Percentiles rank a stretch among this genome's conserved stretches.
Evolutionary conservation across 2,888 invertebrate genomes (phyloP).

Genomic region (Pheosia gnoma): DNA sequence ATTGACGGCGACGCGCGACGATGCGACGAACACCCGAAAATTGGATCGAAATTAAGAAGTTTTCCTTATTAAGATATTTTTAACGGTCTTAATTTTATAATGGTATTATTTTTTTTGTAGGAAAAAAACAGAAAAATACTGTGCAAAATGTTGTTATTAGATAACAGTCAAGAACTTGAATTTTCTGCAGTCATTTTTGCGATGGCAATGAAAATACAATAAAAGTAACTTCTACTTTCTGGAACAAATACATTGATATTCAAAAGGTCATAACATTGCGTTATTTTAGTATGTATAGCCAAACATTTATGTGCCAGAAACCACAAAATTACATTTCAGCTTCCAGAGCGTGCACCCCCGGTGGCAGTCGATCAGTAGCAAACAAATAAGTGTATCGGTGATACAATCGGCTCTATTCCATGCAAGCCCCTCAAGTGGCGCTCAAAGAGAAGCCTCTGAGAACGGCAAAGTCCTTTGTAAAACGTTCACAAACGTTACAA

Average conservation of each 20-base stretch:
- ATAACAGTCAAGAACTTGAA: too few species aligned
- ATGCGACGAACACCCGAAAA: constrained; percentile 23
- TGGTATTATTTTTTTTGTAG: neutral
- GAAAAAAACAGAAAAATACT: neutral
- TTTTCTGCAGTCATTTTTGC: neutral
- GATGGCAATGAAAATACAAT: too few species aligned
- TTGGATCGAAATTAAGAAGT: constrained; percentile 11
- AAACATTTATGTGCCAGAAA: constrained; percentile 37
- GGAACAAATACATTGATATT: too few species aligned
- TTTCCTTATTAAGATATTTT: constrained; percentile 9
- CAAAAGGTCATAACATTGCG: constrained; percentile 1
- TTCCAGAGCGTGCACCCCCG: constrained; percentile 30
- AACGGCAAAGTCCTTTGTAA: constrained; percentile 56
- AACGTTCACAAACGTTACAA: constrained; percentile 57
- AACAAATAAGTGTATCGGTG: constrained; percentile 76
- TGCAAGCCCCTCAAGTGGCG: constrained; percentile 66
- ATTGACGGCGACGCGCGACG: constrained; percentile 60
- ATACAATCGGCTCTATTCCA: constrained; percentile 67
- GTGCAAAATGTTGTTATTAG: too few species aligned
- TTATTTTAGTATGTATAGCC: constrained; percentile 1
- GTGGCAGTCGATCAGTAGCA: constrained; percentile 69
- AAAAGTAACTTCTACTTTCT: too few species aligned
- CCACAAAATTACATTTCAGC: constrained; percentile 44
- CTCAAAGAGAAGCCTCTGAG: constrained; percentile 73
- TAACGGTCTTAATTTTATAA: neutral